These are phyloP conservation scores for Anthonomus grandis DNA, from an alignment of 1,140 invertebrate species.

Conservation along the genomic window DNA sequence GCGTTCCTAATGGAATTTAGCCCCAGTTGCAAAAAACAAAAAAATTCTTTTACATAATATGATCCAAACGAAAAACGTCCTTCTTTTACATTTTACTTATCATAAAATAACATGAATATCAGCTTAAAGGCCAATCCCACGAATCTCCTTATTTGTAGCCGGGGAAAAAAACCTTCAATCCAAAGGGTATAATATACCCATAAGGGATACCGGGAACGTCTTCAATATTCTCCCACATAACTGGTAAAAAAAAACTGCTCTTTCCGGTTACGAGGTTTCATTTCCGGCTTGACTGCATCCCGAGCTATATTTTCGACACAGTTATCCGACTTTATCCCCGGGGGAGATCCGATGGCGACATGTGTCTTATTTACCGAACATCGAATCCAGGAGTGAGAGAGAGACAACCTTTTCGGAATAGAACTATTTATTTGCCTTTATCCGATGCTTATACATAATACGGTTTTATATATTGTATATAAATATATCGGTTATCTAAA, in stretches of 20 bases:
- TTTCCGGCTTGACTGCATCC: constrained; percentile 54
- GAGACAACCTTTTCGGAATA: too few species aligned
- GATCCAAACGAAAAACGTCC: too few species aligned
- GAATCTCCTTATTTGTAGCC: constrained; percentile 2
- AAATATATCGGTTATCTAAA: too few species aligned
- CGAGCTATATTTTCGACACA: constrained; percentile 54
- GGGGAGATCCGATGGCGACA: constrained; percentile 43
- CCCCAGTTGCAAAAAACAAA: too few species aligned
- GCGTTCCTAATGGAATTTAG: too few species aligned
- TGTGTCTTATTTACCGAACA: constrained; percentile 47
- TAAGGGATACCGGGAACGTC: constrained; percentile 12
- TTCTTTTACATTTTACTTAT: too few species aligned
- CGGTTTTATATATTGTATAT: too few species aligned
- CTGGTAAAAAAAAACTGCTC: constrained; percentile 48
- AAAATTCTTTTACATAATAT: too few species aligned
- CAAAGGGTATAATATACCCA: not conserved
- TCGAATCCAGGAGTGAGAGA: too few species aligned
- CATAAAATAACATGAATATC: too few species aligned
- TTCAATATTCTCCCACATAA: constrained; percentile 14
- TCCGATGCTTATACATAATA: too few species aligned
- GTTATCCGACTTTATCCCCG: constrained; percentile 56
- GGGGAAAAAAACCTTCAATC: constrained; percentile 1
- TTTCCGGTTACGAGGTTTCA: constrained; percentile 56
- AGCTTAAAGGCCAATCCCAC: not conserved
- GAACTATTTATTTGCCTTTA: too few species aligned